Evolutionary conservation across 2,113 vertebrate genomes (phyloP), one percentile per base, ranked within the genome.

Genomic region (Hippopotamus amphibius): DNA sequence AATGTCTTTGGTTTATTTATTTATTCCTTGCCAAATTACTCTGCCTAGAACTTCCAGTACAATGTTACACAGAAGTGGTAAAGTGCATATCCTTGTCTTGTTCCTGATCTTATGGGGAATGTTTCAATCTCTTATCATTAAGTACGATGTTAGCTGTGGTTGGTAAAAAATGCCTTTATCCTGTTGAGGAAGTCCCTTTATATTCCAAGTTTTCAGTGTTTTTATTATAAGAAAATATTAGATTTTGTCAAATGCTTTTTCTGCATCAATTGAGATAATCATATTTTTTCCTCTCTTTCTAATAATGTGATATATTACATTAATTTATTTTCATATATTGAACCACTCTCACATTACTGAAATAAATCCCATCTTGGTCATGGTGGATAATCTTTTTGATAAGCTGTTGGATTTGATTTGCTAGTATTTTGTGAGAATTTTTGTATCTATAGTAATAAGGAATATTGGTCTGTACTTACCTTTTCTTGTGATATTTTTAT

Each of bases 281-380:
- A 7, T 48, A 76, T 48, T 76, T 88, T 72, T 71, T 37, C 9
- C 43, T 28, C 21, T 79, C 16, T 48, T 61, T 80, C 53, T 88
- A n/a, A 71, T 88, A 71, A 50, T 7, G 14, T 88, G 17, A 88
- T 80, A 4, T 71, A 81, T 63, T 63, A 63, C n/a, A 30, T 61
- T 69, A 53, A 80, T 41, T 81, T 81, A 53, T 88, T 94, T 94
- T 71, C 43, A 41, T 81, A 88, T 28, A 37, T 19, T 71, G 55
- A 81, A 71, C 6, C 14, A 72, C 65, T 81, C 53, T 71, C 88
- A 43, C 33, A 81, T 88, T 88, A 26, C 33, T 71, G 26, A 19
- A 88, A 63, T 81, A 81, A 88, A 81, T 94, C 65, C 74, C 33
- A 94, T 61, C 26, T 81, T 81, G 65, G 84, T 88, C 24, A 88